Percentiles rank a stretch among this genome's conserved stretches.
These are phyloP conservation scores for Mionectes macconnelli DNA, from an alignment of 2,113 vertebrate genomes.

Conservation along the genomic window DNA sequence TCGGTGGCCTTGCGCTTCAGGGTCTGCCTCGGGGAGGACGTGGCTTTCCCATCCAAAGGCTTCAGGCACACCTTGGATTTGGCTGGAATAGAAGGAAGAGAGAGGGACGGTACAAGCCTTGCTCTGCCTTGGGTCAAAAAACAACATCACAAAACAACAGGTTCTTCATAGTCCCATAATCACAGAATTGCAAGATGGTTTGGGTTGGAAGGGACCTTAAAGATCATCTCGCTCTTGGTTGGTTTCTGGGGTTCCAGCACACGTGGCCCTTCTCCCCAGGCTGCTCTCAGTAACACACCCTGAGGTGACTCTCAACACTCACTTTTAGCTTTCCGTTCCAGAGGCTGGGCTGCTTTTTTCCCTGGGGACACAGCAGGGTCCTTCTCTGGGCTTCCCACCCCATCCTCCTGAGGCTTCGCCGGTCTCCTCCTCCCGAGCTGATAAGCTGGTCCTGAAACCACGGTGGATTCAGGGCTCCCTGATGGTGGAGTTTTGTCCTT, in stretches of 20 bases:
- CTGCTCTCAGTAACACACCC: not conserved
- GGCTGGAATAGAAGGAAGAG: conserved; percentile 65
- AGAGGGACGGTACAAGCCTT: not conserved
- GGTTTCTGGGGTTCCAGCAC: not conserved
- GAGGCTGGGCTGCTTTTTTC: conserved; percentile 39
- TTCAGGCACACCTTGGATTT: conserved; percentile 87
- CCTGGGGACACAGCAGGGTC: conserved; percentile 12
- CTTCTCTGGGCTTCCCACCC: not conserved
- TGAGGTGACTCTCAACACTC: not conserved
- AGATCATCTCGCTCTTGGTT: not conserved
- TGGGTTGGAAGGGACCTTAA: not conserved
- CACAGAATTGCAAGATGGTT: too few relatives aligned
- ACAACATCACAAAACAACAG: too few relatives aligned
- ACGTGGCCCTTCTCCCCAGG: not conserved
- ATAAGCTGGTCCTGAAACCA: not conserved
- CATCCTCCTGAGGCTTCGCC: not conserved
- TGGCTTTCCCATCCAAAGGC: conserved; percentile 79
- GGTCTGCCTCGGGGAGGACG: conserved; percentile 67
- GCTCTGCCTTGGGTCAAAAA: not conserved
- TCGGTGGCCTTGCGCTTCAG: conserved; percentile 78
- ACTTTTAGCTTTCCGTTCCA: conserved; percentile 60
- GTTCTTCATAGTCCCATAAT: rapidly evolving
- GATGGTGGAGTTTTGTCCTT: not conserved
- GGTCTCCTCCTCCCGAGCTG: conserved; percentile 3
- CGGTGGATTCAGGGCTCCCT: not conserved